Evolutionary conservation across 2,797 vertebrate species (phyloP), one percentile per base, ranked within the genome.

Genomic region (Arnoldichthys spilopterus): DNA sequence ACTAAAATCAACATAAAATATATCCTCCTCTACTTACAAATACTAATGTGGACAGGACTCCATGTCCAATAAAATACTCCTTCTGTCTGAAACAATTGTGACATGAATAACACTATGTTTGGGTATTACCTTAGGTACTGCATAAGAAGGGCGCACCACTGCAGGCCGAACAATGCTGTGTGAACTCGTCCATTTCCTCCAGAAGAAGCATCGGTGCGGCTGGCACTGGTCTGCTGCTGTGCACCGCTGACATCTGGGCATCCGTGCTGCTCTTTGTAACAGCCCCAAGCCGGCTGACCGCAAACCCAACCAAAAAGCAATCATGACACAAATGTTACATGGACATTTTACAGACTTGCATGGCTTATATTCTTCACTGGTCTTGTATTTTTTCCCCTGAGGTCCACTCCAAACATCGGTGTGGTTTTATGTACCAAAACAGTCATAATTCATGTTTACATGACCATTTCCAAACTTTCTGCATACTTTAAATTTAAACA

Each of bases 101-200:
- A 53, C 15, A n/a, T 20, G 16, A 15, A 9, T 47, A 13, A 12
- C 13, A 16, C 3, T 2, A 13, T 15, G 16, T 4, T n/a, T 58
- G 1, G 26, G 1, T 18, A 22, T 78, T 88, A 95, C 94, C 92
- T 92, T 89, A 20, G 93, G 93, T 15, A 94, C 91, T 30, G 85
- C 51, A 70, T 92, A 92, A 6, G 91, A 81, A 0, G 93, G 92
- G 12, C 74, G 85, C 37, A 95, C 93, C 22, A 81, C 49, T 18
- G 91, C 91, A 32, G 93, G 93, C 2, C 81, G 85, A 72, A 95
- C 93, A 37, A 94, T 86, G 51, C 80, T 90, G 61, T 89, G 82
- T 79, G 90, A 88, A 71, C 54, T 82, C 56, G 79, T 89, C 90
- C 89, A 86, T 67, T 91, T 94, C 74, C 78, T 90, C 94, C 94